Base-by-base conservation (phyloP, 2,888 invertebrate species). In the Pristionchus entomophagus region DNA sequence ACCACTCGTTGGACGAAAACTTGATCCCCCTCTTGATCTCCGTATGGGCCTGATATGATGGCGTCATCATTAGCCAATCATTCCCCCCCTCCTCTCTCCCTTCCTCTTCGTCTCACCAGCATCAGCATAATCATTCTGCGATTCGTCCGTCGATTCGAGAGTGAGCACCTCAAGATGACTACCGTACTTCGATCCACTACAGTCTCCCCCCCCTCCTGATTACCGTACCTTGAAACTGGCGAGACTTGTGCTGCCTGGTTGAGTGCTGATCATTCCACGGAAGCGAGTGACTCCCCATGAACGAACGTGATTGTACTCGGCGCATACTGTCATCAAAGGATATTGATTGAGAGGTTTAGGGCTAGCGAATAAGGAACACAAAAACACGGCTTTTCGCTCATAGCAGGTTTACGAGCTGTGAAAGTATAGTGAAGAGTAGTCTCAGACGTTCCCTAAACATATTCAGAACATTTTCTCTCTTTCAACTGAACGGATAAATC, bases 1-100 rank as follows among this genome's bases (percentile, higher is more conserved):
- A 99, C 97, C 19, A 99, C 97, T 95, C 98, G 97, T 94, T 99
- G 99, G 80, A 99, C 96, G 94, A 99, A 98, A 87, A 99, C 96
- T 95, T 97, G 98, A 93, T 98, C 97, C 93, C 98, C 98, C 93
- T 99, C 97, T 94, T 97, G 97, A 94, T 99, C 99, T 0, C 99
- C 99, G 94, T 97, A 99, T 0, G 99, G 99, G 8, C 97, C 97
- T 95, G 86, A 29, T 8, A 65, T 17, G 22, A 38, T n/a, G 22
- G 38, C n/a, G 22, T 56, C 56, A 56, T 81, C 56, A 53, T 14
- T 49, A 29, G 17, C 22, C 73, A 69, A 32, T 35, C 69, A 0
- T 17, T 65, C 26, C 1, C 35, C 29, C 10, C 29, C 3, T 65
- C 65, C 59, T 41, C n/a, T n/a, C n/a, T n/a, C n/a, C n/a, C n/a